A percentile compares a stretch with the other conserved stretches of the same genome.
Conservation (phyloP, 2,888 invertebrate genomes). For the Archips crataeganus region DNA sequence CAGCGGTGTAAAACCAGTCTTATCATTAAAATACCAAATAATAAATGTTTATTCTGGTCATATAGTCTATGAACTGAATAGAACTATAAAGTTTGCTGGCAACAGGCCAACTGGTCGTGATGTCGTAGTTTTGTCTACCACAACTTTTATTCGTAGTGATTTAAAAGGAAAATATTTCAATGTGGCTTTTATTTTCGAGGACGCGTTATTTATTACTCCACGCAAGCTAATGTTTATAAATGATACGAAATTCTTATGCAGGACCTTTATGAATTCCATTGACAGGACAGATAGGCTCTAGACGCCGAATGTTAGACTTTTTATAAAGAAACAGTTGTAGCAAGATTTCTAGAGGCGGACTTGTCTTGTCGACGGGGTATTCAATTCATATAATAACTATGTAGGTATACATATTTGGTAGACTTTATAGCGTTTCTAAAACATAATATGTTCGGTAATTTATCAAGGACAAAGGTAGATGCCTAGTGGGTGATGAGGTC, state of each 20-base stretch:
- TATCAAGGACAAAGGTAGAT: constrained; percentile 28
- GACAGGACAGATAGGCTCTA: too few species aligned
- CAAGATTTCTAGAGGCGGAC: too few species aligned
- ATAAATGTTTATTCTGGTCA: neutral
- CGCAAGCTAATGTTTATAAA: constrained; percentile 8
- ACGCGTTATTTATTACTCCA: constrained; percentile 22
- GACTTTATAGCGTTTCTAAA: constrained; percentile 5
- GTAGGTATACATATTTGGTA: neutral
- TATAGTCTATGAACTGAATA: constrained; percentile 16
- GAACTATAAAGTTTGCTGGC: constrained; percentile 26
- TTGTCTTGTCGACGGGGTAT: neutral
- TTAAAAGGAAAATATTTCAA: constrained; percentile 6
- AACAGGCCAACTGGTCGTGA: constrained; percentile 23
- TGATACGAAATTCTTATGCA: constrained; percentile 4
- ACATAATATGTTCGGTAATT: constrained; percentile 16
- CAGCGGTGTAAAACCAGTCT: neutral
- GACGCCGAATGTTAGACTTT: too few species aligned
- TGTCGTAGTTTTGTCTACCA: constrained; percentile 21
- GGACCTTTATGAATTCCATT: too few species aligned
- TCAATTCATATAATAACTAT: neutral
- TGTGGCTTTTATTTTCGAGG: constrained; percentile 18
- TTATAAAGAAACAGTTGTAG: too few species aligned
- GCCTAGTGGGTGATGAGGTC: constrained; percentile 29
- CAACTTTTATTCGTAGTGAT: constrained; percentile 8
- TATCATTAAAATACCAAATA: neutral